A percentile compares a stretch with the other conserved stretches of the same genome.
Evolutionary conservation across 1,140 invertebrate genomes (phyloP).

Genomic region (Euura lappo): DNA sequence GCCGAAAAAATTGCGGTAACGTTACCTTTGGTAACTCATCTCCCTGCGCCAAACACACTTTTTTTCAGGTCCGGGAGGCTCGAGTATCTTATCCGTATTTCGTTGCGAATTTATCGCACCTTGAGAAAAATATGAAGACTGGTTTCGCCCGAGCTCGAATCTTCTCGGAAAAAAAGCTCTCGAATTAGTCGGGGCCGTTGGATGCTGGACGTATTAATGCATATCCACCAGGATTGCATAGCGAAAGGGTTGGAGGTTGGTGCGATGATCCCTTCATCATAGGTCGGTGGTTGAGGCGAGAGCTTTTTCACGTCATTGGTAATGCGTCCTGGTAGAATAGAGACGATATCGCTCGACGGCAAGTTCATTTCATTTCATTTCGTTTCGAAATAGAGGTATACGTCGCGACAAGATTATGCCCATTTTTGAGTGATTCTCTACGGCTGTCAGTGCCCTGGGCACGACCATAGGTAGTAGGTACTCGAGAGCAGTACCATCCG

Average conservation of each 20-base stretch:
- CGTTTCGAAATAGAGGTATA: background rate
- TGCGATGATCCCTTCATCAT: background rate
- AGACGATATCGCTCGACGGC: background rate
- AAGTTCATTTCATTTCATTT: background rate
- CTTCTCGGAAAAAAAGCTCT: no score
- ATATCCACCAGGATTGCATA: background rate
- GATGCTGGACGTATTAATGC: no score
- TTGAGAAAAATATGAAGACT: slow-evolving; percentile 42
- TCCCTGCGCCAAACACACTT: background rate
- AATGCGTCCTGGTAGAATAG: background rate
- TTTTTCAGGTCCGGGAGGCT: slow-evolving; percentile 3
- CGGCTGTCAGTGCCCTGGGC: background rate
- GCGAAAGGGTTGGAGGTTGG: background rate
- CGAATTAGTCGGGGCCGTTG: no score
- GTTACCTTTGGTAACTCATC: background rate
- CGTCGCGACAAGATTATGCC: background rate
- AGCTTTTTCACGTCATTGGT: background rate
- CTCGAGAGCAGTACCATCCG: no score
- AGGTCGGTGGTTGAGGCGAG: background rate
- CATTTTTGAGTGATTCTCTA: background rate
- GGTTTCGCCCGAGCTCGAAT: slow-evolving; percentile 27
- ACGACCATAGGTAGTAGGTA: no score
- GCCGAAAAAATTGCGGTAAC: background rate
- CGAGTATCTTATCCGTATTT: slow-evolving; percentile 39
- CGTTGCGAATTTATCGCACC: slow-evolving; percentile 39